A percentile compares a stretch with the other conserved stretches of the same genome.
Evolutionary conservation across 2,797 vertebrate genomes (phyloP).

Genomic region (Sebastes nivosus): DNA sequence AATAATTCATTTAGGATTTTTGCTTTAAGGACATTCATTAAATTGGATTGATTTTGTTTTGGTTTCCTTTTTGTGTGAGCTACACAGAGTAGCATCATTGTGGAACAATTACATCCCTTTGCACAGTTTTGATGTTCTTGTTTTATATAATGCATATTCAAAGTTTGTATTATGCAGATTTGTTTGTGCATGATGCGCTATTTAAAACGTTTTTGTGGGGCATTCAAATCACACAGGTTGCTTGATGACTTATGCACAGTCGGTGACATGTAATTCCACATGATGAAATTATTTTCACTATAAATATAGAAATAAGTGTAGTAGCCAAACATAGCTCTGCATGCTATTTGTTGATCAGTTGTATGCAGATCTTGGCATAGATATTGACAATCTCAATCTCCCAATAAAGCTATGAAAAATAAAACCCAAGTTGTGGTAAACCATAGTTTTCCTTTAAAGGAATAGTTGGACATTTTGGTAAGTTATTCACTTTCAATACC

Average conservation of each 20-base stretch:
- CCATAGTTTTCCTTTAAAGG: neutral
- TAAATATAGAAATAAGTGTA: neutral
- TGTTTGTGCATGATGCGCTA: neutral
- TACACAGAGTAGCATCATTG: neutral
- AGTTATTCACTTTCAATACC: neutral
- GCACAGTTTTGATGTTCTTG: neutral
- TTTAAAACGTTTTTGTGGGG: neutral
- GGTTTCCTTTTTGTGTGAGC: neutral
- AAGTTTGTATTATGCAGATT: constrained; percentile 5
- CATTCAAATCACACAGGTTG: neutral
- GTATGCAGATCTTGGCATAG: neutral
- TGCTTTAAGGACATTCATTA: neutral
- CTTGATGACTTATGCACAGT: neutral
- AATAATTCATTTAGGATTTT: neutral
- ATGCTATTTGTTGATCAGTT: neutral
- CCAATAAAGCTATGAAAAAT: neutral
- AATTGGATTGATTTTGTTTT: neutral
- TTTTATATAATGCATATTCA: neutral
- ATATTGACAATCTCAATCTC: neutral
- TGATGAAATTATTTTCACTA: neutral
- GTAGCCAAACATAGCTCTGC: neutral
- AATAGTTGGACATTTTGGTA: neutral
- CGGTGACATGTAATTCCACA: neutral
- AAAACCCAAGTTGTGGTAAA: neutral
- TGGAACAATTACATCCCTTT: neutral